Evolutionary conservation across 2,113 vertebrate genomes (phyloP).

Genomic region (Entelurus aequoreus): DNA sequence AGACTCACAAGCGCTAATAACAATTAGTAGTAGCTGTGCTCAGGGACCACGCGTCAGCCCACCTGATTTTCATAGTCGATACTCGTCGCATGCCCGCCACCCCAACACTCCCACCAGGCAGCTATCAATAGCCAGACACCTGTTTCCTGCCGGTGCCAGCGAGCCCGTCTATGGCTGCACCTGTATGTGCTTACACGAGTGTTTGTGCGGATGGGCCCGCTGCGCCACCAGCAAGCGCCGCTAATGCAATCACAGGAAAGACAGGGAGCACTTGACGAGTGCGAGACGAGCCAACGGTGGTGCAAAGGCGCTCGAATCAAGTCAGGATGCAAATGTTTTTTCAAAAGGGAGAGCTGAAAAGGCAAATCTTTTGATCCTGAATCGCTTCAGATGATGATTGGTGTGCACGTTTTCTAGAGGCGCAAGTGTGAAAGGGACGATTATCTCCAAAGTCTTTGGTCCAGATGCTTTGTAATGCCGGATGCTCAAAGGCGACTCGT

Average conservation of each 20-base stretch:
- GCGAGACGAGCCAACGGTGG: slow-evolving; percentile 55
- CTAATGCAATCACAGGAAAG: slow-evolving; percentile 70
- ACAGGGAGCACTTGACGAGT: slow-evolving; percentile 57
- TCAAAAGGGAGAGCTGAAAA: slow-evolving; percentile 40
- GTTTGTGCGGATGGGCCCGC: slow-evolving; percentile 60
- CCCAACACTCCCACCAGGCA: slow-evolving; percentile 40
- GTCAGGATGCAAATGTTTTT: slow-evolving; percentile 56
- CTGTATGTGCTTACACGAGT: slow-evolving; percentile 66
- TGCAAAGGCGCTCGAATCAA: slow-evolving; percentile 51
- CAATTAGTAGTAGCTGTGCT: slow-evolving; percentile 53
- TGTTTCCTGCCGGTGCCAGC: slow-evolving; percentile 67
- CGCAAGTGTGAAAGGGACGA: slow-evolving; percentile 27
- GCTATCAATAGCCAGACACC: slow-evolving; percentile 69
- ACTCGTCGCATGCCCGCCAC: slow-evolving; percentile 18
- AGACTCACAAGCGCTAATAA: slow-evolving; percentile 59
- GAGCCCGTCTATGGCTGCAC: slow-evolving; percentile 63
- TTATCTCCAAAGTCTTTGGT: neutral
- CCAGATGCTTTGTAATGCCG: slow-evolving; percentile 5
- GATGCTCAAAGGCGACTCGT: neutral
- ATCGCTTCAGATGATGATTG: slow-evolving; percentile 45
- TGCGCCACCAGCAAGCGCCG: slow-evolving; percentile 47
- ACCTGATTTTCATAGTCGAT: slow-evolving; percentile 64
- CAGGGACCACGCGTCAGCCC: slow-evolving; percentile 55
- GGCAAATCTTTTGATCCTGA: slow-evolving; percentile 52
- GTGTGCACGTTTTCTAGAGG: slow-evolving; percentile 19